phyloP scores from a whole-genome alignment of 2,888 invertebrate species.

The Pollenia griseotomentosa region DNA sequence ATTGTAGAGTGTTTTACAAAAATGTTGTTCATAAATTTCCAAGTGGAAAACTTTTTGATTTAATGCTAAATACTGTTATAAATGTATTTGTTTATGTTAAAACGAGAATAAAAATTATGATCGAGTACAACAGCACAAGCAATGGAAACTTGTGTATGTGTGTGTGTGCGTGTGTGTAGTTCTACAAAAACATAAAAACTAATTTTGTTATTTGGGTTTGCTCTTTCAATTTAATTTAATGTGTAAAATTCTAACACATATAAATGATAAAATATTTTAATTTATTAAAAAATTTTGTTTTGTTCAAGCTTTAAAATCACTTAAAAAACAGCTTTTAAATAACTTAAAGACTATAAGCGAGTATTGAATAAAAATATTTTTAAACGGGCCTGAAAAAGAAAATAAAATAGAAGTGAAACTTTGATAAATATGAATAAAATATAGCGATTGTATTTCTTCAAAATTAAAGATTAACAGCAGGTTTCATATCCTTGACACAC shows the following conservation, averaged over 20 bases:
- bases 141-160: conserved; percentile 5
- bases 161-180: background rate
- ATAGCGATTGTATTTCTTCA: no score
- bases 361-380: background rate
- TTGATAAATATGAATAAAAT: no score
- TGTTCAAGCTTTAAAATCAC: background rate
- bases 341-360: background rate
- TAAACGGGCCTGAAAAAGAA: background rate
- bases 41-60: conserved; percentile 73
- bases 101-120: conserved; percentile 53
- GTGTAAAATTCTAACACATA: conserved; percentile 9
- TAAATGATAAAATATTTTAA: conserved; percentile 43
- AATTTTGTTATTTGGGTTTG: background rate
- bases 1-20: conserved; percentile 56
- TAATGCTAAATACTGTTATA: conserved; percentile 70
- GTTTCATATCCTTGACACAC: no score
- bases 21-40: conserved; percentile 65
- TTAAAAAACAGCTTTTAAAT: conserved; percentile 16
- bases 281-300: conserved; percentile 42
- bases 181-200: background rate
- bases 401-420: no score
- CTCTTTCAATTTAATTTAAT: conserved; percentile 30
- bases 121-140: conserved; percentile 27
- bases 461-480: no score
- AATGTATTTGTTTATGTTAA: conserved; percentile 66